phyloP scores from a whole-genome alignment of 2,888 invertebrate species.

The Drosophila sordidula region DNA sequence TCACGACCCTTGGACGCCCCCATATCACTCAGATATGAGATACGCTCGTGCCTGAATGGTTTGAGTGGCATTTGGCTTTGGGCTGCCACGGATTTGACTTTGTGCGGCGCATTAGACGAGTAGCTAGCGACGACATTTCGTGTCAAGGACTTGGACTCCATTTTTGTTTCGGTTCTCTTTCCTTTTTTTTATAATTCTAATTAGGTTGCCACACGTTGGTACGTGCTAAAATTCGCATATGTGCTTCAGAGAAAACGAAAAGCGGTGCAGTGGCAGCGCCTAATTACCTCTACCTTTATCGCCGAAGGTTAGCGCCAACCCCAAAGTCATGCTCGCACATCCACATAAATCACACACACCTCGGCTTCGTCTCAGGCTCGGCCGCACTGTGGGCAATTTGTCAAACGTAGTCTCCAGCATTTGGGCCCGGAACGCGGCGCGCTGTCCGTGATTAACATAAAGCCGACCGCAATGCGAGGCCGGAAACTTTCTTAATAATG shows the following conservation, averaged over 20 bases:
- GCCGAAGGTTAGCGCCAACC: conserved; percentile 36
- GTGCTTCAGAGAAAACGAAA: conserved; percentile 21
- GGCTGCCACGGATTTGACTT: conserved; percentile 75
- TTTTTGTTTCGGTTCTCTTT: conserved; percentile 21
- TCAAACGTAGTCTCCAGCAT: conserved; percentile 52
- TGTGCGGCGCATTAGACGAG: conserved; percentile 58
- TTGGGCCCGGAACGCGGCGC: background rate
- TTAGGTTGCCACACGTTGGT: conserved; percentile 79
- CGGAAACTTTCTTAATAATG: conserved; percentile 74
- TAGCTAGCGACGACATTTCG: conserved; percentile 51
- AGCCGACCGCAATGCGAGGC: conserved; percentile 63
- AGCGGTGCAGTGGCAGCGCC: conserved; percentile 25
- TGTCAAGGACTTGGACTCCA: conserved; percentile 75
- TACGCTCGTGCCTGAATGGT: conserved; percentile 30
- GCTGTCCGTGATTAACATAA: conserved; percentile 75
- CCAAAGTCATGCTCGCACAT: conserved; percentile 24
- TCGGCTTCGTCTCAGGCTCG: conserved; percentile 18
- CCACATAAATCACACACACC: conserved; percentile 50
- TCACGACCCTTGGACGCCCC: conserved; percentile 2
- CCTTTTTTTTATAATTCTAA: conserved; percentile 60
- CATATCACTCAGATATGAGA: conserved; percentile 27
- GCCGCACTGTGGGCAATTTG: conserved; percentile 68
- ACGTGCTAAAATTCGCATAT: conserved; percentile 64
- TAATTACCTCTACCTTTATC: conserved; percentile 64
- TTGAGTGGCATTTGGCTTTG: conserved; percentile 76